Conservation (phyloP, 2,888 invertebrate genomes). For the Tetropium fuscum region DNA sequence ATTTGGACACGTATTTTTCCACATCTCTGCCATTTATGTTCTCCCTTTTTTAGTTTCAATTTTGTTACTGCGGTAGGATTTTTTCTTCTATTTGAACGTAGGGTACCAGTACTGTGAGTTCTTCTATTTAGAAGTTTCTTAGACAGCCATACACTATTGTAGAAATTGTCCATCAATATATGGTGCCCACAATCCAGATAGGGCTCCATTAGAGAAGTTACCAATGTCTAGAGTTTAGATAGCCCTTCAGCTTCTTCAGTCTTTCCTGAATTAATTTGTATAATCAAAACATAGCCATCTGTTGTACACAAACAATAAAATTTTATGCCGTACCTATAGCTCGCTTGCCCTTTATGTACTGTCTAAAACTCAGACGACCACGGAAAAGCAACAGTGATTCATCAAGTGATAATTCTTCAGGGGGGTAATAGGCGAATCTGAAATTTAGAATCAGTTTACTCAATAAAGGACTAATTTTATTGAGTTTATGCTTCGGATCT, state of each 20-base stretch:
- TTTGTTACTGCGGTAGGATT: slow-evolving; percentile 31
- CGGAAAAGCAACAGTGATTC: slow-evolving; percentile 41
- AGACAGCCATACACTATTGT: slow-evolving; percentile 32
- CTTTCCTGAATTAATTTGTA: slow-evolving; percentile 45
- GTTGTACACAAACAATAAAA: slow-evolving; percentile 43
- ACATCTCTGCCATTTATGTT: slow-evolving; percentile 30
- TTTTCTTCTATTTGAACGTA: slow-evolving; percentile 28
- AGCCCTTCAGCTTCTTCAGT: slow-evolving; percentile 14
- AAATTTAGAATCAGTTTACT: slow-evolving; percentile 16
- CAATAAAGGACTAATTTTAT: slow-evolving; percentile 14
- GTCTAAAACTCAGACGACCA: slow-evolving; percentile 40
- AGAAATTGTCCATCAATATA: slow-evolving; percentile 18
- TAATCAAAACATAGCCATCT: slow-evolving; percentile 45
- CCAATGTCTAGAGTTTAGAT: slow-evolving; percentile 22
- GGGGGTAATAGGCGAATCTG: slow-evolving; percentile 11
- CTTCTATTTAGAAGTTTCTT: slow-evolving; percentile 26
- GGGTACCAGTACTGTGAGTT: slow-evolving; percentile 35
- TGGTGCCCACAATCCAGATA: slow-evolving; percentile 11
- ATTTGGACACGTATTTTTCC: slow-evolving; percentile 38
- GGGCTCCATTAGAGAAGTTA: slow-evolving; percentile 22
- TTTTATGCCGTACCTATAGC: slow-evolving; percentile 48
- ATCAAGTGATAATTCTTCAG: slow-evolving; percentile 40
- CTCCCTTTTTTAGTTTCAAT: slow-evolving; percentile 30
- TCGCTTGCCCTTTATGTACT: slow-evolving; percentile 45
- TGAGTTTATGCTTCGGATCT: slow-evolving; percentile 3